Conservation (phyloP, 2,888 invertebrate genomes). For the Tetragnatha montana region DNA sequence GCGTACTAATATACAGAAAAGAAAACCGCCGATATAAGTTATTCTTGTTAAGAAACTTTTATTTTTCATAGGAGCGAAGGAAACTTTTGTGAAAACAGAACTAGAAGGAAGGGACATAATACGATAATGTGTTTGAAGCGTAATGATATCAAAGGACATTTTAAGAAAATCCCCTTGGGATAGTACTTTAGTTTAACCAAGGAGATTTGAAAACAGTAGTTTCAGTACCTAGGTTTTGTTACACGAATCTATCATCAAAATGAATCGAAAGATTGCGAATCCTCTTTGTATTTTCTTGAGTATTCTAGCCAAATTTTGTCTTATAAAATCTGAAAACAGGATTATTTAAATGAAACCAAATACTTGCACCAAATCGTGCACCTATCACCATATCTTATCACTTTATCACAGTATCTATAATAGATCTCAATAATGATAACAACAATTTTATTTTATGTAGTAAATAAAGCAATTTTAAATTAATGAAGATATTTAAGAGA, state of each 20-base stretch:
- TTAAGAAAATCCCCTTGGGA: background rate
- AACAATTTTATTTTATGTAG: no score
- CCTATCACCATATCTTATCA: no score
- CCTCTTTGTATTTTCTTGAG: background rate
- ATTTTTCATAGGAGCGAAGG: conserved; percentile 8
- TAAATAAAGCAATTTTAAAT: no score
- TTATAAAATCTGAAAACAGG: no score
- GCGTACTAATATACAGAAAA: conserved; percentile 20
- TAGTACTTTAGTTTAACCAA: background rate
- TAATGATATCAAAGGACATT: conserved; percentile 3
- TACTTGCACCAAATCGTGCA: no score
- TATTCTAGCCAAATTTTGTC: background rate
- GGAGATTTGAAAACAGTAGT: no score
- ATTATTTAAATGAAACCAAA: no score
- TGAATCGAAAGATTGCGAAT: background rate
- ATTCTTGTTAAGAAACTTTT: conserved; percentile 6
- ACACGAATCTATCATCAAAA: no score
- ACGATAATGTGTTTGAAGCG: background rate
- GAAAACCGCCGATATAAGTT: conserved; percentile 6
- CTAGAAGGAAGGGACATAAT: conserved; percentile 17
- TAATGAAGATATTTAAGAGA: no score
- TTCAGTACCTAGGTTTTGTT: no score
- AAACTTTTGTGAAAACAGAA: background rate
- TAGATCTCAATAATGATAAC: no score
- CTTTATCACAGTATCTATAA: no score